Base-by-base conservation (phyloP, 2,797 vertebrate genomes). In the Manis pentadactyla region DNA sequence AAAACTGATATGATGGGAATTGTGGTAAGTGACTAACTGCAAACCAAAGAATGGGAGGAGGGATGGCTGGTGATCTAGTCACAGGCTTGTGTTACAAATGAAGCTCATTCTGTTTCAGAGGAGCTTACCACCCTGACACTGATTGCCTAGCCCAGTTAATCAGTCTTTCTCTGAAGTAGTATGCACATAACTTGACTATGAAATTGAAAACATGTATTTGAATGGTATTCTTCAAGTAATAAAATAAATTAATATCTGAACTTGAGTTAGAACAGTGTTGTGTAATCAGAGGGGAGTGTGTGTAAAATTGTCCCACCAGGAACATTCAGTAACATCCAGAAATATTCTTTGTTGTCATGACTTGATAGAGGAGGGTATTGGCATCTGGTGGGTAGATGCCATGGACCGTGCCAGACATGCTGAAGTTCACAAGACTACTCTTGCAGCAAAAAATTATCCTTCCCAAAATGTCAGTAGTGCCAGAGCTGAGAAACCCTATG, bases 371-470 rank as follows among this genome's bases (percentile, higher is more conserved):
- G 0, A 0, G 37, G 34, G 7, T 49, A 11, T 2, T 13, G 39
- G 5, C 1, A 18, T 34, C 8, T 7, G 4, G 4, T 42, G 4
- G 7, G 0, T 46, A 15, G 39, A 73, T 4, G 34, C 4, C 1
- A 12, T 3, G 18, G 15, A 15, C 1, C 0, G 2, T 37, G 19
- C 13, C 34, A 29, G 57, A 37, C 2, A 81, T 19, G 4, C 8
- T 11, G 23, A 21, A 19, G 19, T 18, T 39, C 7, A n/a, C 7
- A 81, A n/a, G 8, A 21, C 5, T n/a, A 18, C 4, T 1, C 1
- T 18, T 7, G 5, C 0, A 2, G 3, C 21, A 37, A 78, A 92
- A 4, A 57, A 53, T 27, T 10, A 34, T 27, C 4, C 49, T 31
- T 61, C 1, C 42, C 13, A 7, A 34, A 75, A 27, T 68, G 4